These are phyloP conservation scores for Pipistrellus nathusii DNA, from an alignment of 2,797 vertebrate genomes.

Conservation along the genomic window DNA sequence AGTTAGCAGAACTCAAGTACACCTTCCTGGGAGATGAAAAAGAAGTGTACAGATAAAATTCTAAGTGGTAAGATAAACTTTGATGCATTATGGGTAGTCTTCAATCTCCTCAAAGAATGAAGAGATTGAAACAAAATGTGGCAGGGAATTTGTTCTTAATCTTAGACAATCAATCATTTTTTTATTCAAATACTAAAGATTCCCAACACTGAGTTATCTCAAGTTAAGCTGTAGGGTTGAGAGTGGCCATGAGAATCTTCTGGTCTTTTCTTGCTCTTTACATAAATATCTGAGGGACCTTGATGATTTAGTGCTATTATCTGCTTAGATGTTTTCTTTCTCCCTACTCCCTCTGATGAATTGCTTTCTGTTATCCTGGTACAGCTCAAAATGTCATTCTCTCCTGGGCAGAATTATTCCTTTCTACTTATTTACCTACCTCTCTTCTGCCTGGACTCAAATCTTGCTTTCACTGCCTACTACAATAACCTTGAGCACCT, in stretches of 20 bases:
- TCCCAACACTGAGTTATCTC: neutral
- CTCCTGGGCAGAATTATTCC: neutral
- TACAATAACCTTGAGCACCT: neutral
- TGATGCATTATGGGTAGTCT: neutral
- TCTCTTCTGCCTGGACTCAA: neutral
- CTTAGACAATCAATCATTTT: neutral
- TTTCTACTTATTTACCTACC: neutral
- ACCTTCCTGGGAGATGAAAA: conserved; percentile 2
- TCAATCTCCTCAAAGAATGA: neutral
- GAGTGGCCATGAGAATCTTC: conserved; percentile 20
- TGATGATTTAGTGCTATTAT: neutral
- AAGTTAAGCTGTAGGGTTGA: neutral
- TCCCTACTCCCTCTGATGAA: neutral
- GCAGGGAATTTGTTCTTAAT: neutral
- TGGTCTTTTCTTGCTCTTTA: neutral
- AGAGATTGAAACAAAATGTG: neutral
- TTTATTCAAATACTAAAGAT: conserved; percentile 25
- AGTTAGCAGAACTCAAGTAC: neutral
- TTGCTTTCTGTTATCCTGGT: neutral
- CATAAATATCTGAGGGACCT: neutral
- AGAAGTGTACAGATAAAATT: neutral
- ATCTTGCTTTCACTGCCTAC: conserved; percentile 4
- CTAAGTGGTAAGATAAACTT: conserved; percentile 26
- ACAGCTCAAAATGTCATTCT: conserved; percentile 7
- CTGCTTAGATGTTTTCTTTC: conserved; percentile 5